Conservation (phyloP, 2,888 invertebrate genomes). For the Eupithecia tripunctaria region DNA sequence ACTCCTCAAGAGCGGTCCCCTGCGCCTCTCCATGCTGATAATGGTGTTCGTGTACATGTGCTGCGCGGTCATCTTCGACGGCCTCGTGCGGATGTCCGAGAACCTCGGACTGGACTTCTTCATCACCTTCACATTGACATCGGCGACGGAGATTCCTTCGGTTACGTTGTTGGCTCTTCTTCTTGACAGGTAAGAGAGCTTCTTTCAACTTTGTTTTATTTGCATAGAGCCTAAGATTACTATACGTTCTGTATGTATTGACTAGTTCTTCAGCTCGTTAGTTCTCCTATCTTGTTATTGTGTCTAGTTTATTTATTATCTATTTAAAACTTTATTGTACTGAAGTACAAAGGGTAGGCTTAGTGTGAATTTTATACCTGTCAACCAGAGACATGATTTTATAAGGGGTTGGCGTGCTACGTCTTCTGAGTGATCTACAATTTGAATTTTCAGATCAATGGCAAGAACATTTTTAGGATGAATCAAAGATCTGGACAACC, state of each 20-base stretch:
- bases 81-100: conserved; percentile 77
- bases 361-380: no score
- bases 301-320: background rate
- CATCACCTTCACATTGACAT: conserved; percentile 75
- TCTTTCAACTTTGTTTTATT: background rate
- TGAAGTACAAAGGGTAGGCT: no score
- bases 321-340: background rate
- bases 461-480: background rate
- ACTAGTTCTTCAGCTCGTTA: background rate
- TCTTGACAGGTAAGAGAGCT: conserved; percentile 64
- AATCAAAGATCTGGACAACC: background rate
- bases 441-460: no score
- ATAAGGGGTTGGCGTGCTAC: no score
- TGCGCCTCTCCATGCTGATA: conserved; percentile 62
- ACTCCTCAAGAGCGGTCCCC: conserved; percentile 61
- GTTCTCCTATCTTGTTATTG: background rate
- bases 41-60: conserved; percentile 73
- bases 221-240: background rate
- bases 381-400: no score
- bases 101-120: conserved; percentile 77
- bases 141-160: conserved; percentile 78
- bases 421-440: no score
- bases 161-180: conserved; percentile 70
- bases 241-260: background rate
- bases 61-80: conserved; percentile 75